Evolutionary conservation across 2,888 invertebrate species (phyloP).

Genomic region (Ochropleura plecta): DNA sequence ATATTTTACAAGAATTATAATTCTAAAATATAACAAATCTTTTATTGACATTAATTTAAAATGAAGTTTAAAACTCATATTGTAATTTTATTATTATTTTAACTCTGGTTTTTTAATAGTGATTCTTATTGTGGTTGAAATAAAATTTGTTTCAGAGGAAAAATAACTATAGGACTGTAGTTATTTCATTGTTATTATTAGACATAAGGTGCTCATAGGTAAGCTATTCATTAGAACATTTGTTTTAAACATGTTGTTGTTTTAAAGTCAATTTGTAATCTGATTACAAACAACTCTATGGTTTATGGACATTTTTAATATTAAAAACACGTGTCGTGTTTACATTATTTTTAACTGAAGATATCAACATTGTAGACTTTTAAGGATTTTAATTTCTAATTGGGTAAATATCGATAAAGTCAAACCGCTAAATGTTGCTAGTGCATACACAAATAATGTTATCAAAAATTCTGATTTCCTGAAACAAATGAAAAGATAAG

Average conservation of each 20-base stretch:
- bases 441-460: background rate
- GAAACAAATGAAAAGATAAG: background rate
- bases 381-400: background rate
- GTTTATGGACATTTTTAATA: slow-evolving; percentile 26
- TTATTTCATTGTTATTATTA: slow-evolving; percentile 48
- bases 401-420: background rate
- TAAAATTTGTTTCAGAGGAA: background rate
- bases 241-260: slow-evolving; percentile 48
- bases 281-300: slow-evolving; percentile 25
- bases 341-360: slow-evolving; percentile 14
- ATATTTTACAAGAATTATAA: background rate
- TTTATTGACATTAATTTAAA: slow-evolving; percentile 4
- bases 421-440: background rate
- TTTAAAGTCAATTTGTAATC: slow-evolving; percentile 41
- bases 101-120: background rate
- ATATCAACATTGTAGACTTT: background rate
- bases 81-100: background rate
- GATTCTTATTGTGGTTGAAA: background rate
- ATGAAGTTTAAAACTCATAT: slow-evolving; percentile 31
- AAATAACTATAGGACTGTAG: slow-evolving; percentile 3
- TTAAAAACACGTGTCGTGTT: slow-evolving; percentile 18
- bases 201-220: slow-evolving; percentile 61
- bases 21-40: slow-evolving; percentile 1
- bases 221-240: slow-evolving; percentile 47
- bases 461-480: background rate